phyloP scores from a whole-genome alignment of 2,888 invertebrate species.

The Leucania comma region DNA sequence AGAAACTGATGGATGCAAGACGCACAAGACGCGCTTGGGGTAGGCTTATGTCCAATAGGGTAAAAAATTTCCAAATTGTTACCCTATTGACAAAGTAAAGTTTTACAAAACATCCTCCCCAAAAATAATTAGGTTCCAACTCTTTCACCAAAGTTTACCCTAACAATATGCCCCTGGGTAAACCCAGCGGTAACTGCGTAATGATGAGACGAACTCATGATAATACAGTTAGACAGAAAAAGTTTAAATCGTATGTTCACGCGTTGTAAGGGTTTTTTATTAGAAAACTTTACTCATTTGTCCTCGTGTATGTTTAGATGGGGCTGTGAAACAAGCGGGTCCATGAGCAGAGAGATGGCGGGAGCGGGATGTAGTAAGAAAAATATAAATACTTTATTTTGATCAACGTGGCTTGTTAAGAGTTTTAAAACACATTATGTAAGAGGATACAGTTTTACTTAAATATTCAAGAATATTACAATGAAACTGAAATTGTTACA shows the following conservation, averaged over 20 bases:
- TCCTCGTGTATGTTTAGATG: constrained; percentile 50
- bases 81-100: constrained; percentile 26
- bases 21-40: too few relatives aligned
- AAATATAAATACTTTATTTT: too few relatives aligned
- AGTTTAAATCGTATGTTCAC: constrained; percentile 61
- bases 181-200: constrained; percentile 31
- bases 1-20: too few relatives aligned
- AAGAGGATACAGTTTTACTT: too few relatives aligned
- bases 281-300: constrained; percentile 67
- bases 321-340: constrained; percentile 23
- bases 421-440: background rate
- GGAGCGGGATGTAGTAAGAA: background rate
- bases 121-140: constrained; percentile 44
- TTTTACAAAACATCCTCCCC: constrained; percentile 24
- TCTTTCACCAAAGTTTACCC: constrained; percentile 33
- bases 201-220: constrained; percentile 51
- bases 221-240: constrained; percentile 57
- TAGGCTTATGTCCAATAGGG: too few relatives aligned
- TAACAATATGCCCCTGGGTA: constrained; percentile 40
- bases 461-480: too few relatives aligned
- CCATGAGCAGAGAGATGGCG: background rate
- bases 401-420: too few relatives aligned
- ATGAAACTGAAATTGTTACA: too few relatives aligned
- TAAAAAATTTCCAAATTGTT: constrained; percentile 7
- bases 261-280: constrained; percentile 60